Percentiles rank a stretch among this genome's conserved stretches.
Evolutionary conservation across 1,140 invertebrate genomes (phyloP).

Genomic region (Ceratitis capitata): DNA sequence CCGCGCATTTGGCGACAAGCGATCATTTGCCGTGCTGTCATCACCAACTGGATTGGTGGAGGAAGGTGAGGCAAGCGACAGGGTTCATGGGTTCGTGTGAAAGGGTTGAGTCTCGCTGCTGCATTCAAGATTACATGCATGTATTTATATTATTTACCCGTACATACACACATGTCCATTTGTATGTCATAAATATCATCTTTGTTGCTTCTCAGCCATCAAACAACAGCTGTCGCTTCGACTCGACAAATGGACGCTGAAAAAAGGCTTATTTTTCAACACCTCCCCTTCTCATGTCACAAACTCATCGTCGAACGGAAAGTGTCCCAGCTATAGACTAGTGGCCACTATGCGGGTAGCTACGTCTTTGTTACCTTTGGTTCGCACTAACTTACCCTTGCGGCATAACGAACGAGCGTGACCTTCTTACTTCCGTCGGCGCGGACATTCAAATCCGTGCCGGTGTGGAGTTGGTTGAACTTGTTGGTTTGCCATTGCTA

Average conservation of each 20-base stretch:
- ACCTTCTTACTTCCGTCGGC: slow-evolving; percentile 17
- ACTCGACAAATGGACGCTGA: slow-evolving; percentile 40
- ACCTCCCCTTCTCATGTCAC: neutral
- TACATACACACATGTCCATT: neutral
- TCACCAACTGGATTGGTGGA: neutral
- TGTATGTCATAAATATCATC: neutral
- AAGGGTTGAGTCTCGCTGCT: neutral
- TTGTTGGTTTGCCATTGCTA: neutral
- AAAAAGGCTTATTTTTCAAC: neutral
- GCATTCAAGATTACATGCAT: neutral
- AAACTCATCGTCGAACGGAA: neutral
- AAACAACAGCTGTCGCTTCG: slow-evolving; percentile 60
- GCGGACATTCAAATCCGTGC: slow-evolving; percentile 48
- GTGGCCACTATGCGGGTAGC: neutral
- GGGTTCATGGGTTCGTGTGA: neutral
- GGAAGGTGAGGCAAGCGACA: neutral
- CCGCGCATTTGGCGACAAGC: neutral
- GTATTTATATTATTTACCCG: neutral
- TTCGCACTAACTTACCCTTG: neutral
- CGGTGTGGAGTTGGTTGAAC: slow-evolving; percentile 22
- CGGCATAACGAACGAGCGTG: too few species aligned
- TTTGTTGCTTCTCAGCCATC: neutral
- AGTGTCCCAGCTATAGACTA: neutral
- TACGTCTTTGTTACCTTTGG: neutral
- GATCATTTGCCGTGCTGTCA: neutral